Conservation (phyloP, 2,888 invertebrate genomes). For the Scaptomyza cyrtandrae region DNA sequence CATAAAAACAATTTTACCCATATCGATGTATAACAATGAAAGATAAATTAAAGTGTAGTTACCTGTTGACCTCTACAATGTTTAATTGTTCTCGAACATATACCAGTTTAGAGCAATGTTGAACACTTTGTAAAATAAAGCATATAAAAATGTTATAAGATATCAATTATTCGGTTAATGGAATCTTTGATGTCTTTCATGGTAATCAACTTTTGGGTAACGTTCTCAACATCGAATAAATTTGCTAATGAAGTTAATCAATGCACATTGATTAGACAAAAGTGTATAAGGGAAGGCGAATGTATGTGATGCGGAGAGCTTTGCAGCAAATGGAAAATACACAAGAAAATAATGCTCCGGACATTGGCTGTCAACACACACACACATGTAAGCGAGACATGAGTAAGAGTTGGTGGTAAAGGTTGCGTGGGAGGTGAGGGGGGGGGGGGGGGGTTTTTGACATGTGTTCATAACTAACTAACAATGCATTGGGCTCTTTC, state of each 20-base stretch:
- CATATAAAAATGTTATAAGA: background rate
- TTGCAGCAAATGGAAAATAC: background rate
- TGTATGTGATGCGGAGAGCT: background rate
- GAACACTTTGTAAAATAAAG: too few relatives aligned
- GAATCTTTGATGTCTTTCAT: background rate
- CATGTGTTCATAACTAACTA: background rate
- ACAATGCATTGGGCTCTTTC: background rate
- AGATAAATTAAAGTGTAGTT: too few relatives aligned
- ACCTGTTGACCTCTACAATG: too few relatives aligned
- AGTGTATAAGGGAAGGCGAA: too few relatives aligned
- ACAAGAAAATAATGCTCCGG: background rate
- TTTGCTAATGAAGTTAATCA: slow-evolving; percentile 11
- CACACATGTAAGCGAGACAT: background rate
- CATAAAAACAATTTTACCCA: too few relatives aligned
- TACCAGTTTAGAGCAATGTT: too few relatives aligned
- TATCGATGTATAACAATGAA: too few relatives aligned
- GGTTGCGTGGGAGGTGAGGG: background rate
- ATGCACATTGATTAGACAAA: background rate
- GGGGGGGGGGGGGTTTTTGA: background rate
- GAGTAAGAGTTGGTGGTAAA: too few relatives aligned
- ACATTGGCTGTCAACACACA: background rate
- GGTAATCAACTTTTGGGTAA: background rate
- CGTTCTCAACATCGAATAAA: background rate
- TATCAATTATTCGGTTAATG: background rate
- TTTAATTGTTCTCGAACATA: too few relatives aligned